Conservation (phyloP, 2,888 invertebrate genomes). For the Trilocha varians region DNA sequence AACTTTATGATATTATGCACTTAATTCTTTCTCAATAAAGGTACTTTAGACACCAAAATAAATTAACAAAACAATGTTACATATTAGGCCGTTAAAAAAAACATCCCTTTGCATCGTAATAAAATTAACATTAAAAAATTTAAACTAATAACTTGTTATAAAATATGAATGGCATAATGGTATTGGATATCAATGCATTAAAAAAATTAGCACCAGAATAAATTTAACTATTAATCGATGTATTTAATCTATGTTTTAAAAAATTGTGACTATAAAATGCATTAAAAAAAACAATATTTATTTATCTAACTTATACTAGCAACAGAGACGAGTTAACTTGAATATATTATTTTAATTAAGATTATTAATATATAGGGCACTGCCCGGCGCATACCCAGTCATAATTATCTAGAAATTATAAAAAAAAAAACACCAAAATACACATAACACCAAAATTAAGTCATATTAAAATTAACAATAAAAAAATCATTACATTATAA, state of each 20-base stretch:
- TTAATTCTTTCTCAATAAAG: too few species aligned
- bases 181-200: not conserved
- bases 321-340: not conserved
- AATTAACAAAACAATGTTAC: too few species aligned
- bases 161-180: not conserved
- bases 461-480: constrained; percentile 6
- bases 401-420: constrained; percentile 6
- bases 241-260: not conserved
- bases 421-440: constrained; percentile 12
- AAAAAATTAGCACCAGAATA: not conserved
- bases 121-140: too few species aligned
- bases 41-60: too few species aligned
- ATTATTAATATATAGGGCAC: constrained; percentile 21
- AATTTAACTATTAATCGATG: not conserved
- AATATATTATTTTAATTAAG: not conserved
- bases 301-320: not conserved
- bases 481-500: not conserved
- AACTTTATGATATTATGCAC: too few species aligned
- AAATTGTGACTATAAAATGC: not conserved
- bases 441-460: constrained; percentile 6
- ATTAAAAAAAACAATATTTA: constrained; percentile 4
- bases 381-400: constrained; percentile 27
- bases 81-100: not conserved
- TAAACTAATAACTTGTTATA: not conserved
- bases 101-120: not conserved